Evolutionary conservation across 2,113 vertebrate genomes (phyloP), one percentile per base, ranked within the genome.

Genomic region (Motacilla tschutschensis): DNA sequence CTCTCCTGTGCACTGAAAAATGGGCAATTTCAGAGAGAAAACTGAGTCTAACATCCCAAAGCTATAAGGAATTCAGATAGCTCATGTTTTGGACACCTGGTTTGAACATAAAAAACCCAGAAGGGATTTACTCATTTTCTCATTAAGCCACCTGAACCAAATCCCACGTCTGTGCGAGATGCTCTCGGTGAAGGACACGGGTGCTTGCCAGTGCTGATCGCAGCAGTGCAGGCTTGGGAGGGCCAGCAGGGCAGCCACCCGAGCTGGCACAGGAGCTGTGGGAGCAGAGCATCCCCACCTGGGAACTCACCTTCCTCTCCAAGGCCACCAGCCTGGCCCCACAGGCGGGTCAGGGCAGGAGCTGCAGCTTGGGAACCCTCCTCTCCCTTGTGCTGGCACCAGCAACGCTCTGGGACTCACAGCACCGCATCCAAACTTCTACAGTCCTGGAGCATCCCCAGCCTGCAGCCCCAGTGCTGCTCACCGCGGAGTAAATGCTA

Each of bases 381-480:
- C 14, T n/a, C 33, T n/a, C 60, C 25, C 47, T 29, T 1, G 12
- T 14, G 36, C 40, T 24, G 63, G 41, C 1, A 9, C 28, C 75
- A 31, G 4, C 0, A 4, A 1, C 1, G 20, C 65, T 54, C 66
- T 6, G 53, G 11, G 62, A 4, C 8, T 6, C 57, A 3, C 40
- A 10, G 0, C 0, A 0, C 19, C 5, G 0, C 5, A 26, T 13
- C 63, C 85, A 63, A 48, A n/a, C 15, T 14, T 14, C 31, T 17
- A 0, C 4, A 1, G 17, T 1, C 13, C 60, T 5, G 12, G 21
- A 1, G 12, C 15, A 10, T 9, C 47, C 4, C 5, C 44, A 28
- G 31, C 36, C 41, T 31, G 54, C 50, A 12, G 71, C 24, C 28
- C 54, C 36, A 7, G 43, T 5, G 58, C 36, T 20, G 14, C 62